Conservation (phyloP, 2,797 vertebrate genomes). For the Manis crassicaudata region DNA sequence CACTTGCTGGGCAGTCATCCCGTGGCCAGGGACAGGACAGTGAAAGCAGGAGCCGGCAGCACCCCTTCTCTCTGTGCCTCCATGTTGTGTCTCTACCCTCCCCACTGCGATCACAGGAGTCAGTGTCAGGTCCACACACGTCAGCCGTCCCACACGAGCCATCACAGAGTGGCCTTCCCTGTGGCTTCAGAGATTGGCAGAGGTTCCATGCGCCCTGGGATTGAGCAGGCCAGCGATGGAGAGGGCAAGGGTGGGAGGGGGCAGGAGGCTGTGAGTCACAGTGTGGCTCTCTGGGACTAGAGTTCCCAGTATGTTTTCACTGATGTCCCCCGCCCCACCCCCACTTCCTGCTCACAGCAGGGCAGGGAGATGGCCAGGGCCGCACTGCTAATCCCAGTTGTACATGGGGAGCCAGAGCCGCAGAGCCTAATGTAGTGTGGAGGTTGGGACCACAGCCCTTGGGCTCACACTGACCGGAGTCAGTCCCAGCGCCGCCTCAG, state of each 20-base stretch:
- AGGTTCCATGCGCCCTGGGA: background rate
- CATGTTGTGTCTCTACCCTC: background rate
- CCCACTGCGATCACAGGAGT: background rate
- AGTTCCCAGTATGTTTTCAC: background rate
- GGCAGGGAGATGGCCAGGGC: accelerated
- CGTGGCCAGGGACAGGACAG: background rate
- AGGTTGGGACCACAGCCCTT: background rate
- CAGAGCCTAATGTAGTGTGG: accelerated
- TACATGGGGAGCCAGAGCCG: background rate
- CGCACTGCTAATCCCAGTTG: background rate
- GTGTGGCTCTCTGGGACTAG: background rate
- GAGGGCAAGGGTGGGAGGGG: too few species aligned
- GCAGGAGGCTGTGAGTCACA: accelerated
- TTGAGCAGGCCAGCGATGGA: background rate
- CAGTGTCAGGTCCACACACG: accelerated
- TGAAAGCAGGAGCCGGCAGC: accelerated
- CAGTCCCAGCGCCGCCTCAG: background rate
- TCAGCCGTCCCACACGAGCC: background rate
- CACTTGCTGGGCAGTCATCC: background rate
- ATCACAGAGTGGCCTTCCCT: background rate
- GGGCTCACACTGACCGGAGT: background rate
- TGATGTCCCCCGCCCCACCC: accelerated
- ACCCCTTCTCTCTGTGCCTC: background rate
- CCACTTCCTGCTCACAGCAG: background rate
- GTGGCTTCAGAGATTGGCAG: background rate